Evolutionary conservation across 2,797 vertebrate genomes (phyloP), one percentile per base, ranked within the genome.

Genomic region (Pangasius larnaudii): DNA sequence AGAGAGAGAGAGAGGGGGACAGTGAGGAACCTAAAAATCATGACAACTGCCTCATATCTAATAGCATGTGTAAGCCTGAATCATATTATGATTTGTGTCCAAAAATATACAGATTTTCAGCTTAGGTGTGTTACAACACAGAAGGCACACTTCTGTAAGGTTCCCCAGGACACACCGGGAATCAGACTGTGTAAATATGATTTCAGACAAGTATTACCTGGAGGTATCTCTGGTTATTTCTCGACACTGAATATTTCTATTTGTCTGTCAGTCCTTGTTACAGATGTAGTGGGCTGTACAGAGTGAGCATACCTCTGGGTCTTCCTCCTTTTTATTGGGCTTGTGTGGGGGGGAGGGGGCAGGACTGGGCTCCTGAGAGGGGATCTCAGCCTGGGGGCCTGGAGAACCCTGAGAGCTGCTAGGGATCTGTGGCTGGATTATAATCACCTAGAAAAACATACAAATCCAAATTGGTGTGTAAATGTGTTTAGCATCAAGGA

Each of bases 341-440:
- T 89, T 89, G 59, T 87, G 80, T 86, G 96, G 96, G 90, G 96
- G 94, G 77, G 95, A 93, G 0, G 92, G 93, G 92, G 95, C 90
- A 90, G 96, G 95, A 94, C 94, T 89, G 87, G 93, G 94, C 90
- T 96, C 96, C 93, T 96, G 96, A 27, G 95, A 89, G 86, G 95
- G 94, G 65, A 96, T 95, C 92, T 96, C 96, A 2, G 94, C 93
- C 87, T 95, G 96, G 92, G 86, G 93, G 89, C 95, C 96, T 1
- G 96, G 95, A 89, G 97, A 96, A 1, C 93, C 95, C 92, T 98
- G 95, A 0, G 91, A 90, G 90, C 92, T 91, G 92, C 93, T 92
- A 87, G 95, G 97, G 87, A 96, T 96, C 96, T 98, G 97, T 30
- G 98, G 98, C 92, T 99, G 98, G 93, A 99, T 97, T 88, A 99